Evolutionary conservation across 2,888 invertebrate genomes (phyloP).

Genomic region (Tinea pellionella): DNA sequence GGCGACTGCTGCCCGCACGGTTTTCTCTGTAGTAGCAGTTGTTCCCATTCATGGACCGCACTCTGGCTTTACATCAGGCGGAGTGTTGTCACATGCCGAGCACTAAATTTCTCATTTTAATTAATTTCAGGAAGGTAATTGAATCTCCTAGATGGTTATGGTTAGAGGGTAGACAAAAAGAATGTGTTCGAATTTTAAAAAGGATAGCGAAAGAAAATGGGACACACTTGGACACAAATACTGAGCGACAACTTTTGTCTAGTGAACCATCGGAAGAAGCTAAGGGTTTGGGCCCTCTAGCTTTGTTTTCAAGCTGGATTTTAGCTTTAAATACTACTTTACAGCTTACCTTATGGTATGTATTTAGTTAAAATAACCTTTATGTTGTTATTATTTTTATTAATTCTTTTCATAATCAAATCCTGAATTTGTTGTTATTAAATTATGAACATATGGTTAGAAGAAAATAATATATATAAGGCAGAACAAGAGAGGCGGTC

Average conservation of each 20-base stretch:
- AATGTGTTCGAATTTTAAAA: slow-evolving; percentile 58
- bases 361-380: slow-evolving; percentile 5
- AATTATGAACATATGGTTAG: too few relatives aligned
- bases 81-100: too few relatives aligned
- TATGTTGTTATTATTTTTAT: too few relatives aligned
- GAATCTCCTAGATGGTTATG: slow-evolving; percentile 76
- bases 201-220: slow-evolving; percentile 68
- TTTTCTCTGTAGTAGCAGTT: too few relatives aligned
- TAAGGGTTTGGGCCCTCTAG: slow-evolving; percentile 60
- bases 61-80: too few relatives aligned
- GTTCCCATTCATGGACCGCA: too few relatives aligned
- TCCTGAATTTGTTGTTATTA: too few relatives aligned
- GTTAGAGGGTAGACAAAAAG: slow-evolving; percentile 55
- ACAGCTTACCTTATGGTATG: slow-evolving; percentile 67
- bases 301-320: slow-evolving; percentile 67
- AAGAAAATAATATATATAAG: too few relatives aligned
- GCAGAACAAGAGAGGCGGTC: too few relatives aligned
- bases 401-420: too few relatives aligned
- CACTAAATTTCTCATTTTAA: too few relatives aligned
- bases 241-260: slow-evolving; percentile 35
- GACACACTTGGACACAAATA: slow-evolving; percentile 44
- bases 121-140: slow-evolving; percentile 60
- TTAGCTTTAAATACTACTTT: slow-evolving; percentile 65
- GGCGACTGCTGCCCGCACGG: too few relatives aligned
- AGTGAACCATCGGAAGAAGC: slow-evolving; percentile 29